Evolutionary conservation across 2,113 vertebrate genomes (phyloP).

Genomic region (Apeltes quadracus): DNA sequence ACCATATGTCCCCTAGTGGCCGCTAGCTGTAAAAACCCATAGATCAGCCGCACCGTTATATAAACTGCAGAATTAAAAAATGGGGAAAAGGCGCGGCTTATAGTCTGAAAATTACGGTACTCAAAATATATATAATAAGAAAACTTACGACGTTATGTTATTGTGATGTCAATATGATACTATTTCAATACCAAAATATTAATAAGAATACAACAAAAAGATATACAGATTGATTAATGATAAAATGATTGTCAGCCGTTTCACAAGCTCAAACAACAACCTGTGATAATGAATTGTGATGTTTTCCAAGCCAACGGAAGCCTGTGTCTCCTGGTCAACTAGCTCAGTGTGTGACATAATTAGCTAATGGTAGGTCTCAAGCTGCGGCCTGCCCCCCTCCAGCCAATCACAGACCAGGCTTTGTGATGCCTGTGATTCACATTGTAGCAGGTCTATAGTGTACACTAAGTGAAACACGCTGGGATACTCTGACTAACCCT

Average conservation of each 20-base stretch:
- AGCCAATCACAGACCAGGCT: constrained; percentile 63
- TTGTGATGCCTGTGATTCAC: constrained; percentile 65
- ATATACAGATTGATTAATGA: not conserved
- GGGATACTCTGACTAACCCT: constrained; percentile 40
- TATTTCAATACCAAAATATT: not conserved
- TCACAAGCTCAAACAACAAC: not conserved
- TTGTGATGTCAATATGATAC: not conserved
- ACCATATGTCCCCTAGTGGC: too few relatives aligned
- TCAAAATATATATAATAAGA: too few relatives aligned
- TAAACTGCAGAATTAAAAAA: too few relatives aligned
- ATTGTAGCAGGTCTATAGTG: constrained; percentile 50
- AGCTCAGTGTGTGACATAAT: constrained; percentile 74
- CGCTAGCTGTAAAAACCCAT: too few relatives aligned
- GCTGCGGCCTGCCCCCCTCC: constrained; percentile 46
- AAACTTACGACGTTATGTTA: too few relatives aligned
- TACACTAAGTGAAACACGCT: constrained; percentile 50
- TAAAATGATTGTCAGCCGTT: not conserved
- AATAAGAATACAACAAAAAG: not conserved
- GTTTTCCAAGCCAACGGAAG: constrained; percentile 19
- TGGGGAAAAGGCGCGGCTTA: too few relatives aligned
- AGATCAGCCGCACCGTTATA: too few relatives aligned
- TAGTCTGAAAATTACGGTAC: too few relatives aligned
- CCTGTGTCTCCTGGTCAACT: constrained; percentile 67
- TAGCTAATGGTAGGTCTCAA: constrained; percentile 75
- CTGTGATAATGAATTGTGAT: constrained; percentile 34